Evolutionary conservation across 2,888 invertebrate genomes (phyloP).

Genomic region (Zaprionus obscuricornis): DNA sequence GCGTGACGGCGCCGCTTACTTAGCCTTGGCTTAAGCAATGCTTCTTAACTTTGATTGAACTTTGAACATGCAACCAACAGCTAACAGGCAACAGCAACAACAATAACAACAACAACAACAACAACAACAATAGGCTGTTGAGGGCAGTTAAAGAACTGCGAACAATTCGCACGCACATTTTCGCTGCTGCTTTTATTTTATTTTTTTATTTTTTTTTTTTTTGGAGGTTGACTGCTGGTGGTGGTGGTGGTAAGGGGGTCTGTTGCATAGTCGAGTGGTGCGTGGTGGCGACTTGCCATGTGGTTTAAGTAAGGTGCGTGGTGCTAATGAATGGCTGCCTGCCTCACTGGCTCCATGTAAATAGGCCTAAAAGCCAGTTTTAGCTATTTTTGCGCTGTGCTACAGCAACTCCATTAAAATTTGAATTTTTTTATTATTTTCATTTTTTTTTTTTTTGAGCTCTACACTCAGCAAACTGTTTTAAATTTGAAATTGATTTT

Average conservation of each 20-base stretch:
- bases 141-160: constrained; percentile 55
- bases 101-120: constrained; percentile 2
- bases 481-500: constrained; percentile 57
- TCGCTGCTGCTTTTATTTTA: constrained; percentile 18
- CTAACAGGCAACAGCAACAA: constrained; percentile 17
- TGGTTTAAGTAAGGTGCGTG: constrained; percentile 9
- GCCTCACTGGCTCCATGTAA: constrained; percentile 35
- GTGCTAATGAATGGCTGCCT: constrained; percentile 51
- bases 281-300: constrained; percentile 15
- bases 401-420: constrained; percentile 43
- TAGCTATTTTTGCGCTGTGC: constrained; percentile 29
- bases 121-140: constrained; percentile 28
- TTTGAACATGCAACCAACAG: constrained; percentile 64
- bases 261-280: constrained; percentile 23
- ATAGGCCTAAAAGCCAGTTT: constrained; percentile 44
- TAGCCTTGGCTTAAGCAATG: constrained; percentile 68
- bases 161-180: constrained; percentile 72
- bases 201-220: constrained; percentile 8
- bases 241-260: not conserved
- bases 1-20: constrained; percentile 73
- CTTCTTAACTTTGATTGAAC: constrained; percentile 70
- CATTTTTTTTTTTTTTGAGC: not conserved
- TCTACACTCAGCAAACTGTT: constrained; percentile 35
- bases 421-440: constrained; percentile 33
- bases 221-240: not conserved